Evolutionary conservation across 2,113 vertebrate species (phyloP), one percentile per base, ranked within the genome.

Genomic region (Cottus gobio): DNA sequence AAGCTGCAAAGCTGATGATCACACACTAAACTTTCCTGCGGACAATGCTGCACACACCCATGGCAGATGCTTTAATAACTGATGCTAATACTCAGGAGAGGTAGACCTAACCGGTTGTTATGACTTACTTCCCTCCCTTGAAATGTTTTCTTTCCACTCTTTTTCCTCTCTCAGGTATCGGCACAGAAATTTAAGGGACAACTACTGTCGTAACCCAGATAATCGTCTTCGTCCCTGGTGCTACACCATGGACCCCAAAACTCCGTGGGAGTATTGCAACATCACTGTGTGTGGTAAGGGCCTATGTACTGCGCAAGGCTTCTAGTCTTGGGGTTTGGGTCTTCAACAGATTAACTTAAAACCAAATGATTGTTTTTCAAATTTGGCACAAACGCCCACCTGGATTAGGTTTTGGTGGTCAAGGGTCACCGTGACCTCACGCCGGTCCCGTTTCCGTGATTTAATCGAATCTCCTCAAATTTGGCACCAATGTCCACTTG

Each of bases 191-290:
- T 96, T 99, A 93, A 96, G 96, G 93, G 98, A 99, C 96, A 99
- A 99, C 96, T 99, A 98, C 91, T 99, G 98, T 90, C 97, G 98
- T 75, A 99, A 99, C 91, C 98, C 98, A 2, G 96, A 98, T 93
- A 96, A 97, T 85, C 97, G 97, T 46, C 93, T 91, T 26, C 96
- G 96, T 89, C 98, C 98, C 0, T 99, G 98, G 98, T 99, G 98
- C 92, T 98, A 95, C 93, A 99, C 97, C 73, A 95, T 97, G 96
- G 98, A 99, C 94, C 96, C 95, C 87, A 94, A 95, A 89, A 96
- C 95, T 87, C 95, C 90, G 5, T 99, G 98, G 97, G 98, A 99
- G 88, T 99, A 97, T 93, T 99, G 98, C 93, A 94, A 96, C 96
- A 97, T 99, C 95, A 96, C 96, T 90, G 93, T 86, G 87, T 99